These are phyloP conservation scores for Siniperca undulata DNA, from an alignment of 2,797 vertebrate genomes.

Conservation along the genomic window DNA sequence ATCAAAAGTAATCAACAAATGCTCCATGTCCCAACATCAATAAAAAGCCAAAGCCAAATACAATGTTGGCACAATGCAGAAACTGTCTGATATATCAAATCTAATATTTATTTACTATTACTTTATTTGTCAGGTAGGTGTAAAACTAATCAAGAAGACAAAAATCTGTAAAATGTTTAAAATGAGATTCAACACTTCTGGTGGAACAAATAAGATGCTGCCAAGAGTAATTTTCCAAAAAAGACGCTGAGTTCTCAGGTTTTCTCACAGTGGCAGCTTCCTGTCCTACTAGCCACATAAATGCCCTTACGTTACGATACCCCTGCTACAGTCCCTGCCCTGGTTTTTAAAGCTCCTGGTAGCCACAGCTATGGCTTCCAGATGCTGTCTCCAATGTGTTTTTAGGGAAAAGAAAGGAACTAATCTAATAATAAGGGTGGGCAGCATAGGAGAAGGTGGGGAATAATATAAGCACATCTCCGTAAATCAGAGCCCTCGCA, in stretches of 20 bases:
- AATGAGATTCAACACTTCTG: background rate
- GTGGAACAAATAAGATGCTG: conserved; percentile 28
- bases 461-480: conserved; percentile 77
- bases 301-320: conserved; percentile 52
- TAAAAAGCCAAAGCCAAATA: background rate
- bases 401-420: conserved; percentile 61
- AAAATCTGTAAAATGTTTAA: background rate
- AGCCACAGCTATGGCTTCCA: conserved; percentile 77
- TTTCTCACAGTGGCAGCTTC: conserved; percentile 70
- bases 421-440: conserved; percentile 78
- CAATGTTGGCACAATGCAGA: background rate
- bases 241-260: conserved; percentile 56
- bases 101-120: background rate
- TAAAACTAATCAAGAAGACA: background rate
- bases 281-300: conserved; percentile 61
- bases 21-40: background rate
- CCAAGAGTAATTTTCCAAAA: conserved; percentile 38
- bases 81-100: background rate
- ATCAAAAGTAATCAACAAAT: too few species aligned
- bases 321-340: conserved; percentile 62
- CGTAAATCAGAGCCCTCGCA: conserved; percentile 58
- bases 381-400: conserved; percentile 67
- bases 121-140: background rate
- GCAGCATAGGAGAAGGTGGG: conserved; percentile 65
- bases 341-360: conserved; percentile 53